Base-by-base conservation (phyloP, 2,888 invertebrate genomes). In the Scaptomyza flava region DNA sequence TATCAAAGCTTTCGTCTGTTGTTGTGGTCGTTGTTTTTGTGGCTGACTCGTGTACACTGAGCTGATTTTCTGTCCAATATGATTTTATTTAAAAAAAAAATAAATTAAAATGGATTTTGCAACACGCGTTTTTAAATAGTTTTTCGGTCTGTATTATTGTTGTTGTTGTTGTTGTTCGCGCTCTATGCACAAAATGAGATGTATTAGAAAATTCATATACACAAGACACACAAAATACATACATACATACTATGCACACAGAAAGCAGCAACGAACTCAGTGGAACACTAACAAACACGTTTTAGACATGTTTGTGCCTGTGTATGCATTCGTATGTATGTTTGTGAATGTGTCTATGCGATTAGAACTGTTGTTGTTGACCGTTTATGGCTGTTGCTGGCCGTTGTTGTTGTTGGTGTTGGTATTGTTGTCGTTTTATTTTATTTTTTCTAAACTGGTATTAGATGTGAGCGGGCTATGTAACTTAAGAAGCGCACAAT, bases 341-440 rank as follows among this genome's bases (percentile, higher is more conserved):
- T 45, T 17, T 45, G 30, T 57, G 30, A 17, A 4, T 27, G 30
- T 46, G 34, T 27, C 12, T 64, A 46, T 56, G 46, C 63, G 64
- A 68, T 86, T 81, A 86, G 81, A 81, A 86, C 75, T 72, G 85
- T 80, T 79, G 68, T 67, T 80, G 79, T 74, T 59, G 50, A 52
- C 41, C 58, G 53, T 64, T 72, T 72, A 65, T 59, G 65, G 59
- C 65, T 60, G 61, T 41, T 57, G 71, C 72, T 71, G 52, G 53
- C 23, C 52, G 34, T 57, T 54, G 60, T 60, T 57, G 51, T 47
- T 63, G 46, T 54, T 65, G 34, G 34, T 34, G 5, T 36, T 36
- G 56, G 36, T 54, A 51, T 33, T 66, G 23, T 58, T 57, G 52
- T 63, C 27, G 3, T 27, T 27, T 27, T 27, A 6, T 59, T 14